These are phyloP conservation scores for Tinea semifulvella DNA, from an alignment of 2,888 invertebrate species.

Conservation along the genomic window DNA sequence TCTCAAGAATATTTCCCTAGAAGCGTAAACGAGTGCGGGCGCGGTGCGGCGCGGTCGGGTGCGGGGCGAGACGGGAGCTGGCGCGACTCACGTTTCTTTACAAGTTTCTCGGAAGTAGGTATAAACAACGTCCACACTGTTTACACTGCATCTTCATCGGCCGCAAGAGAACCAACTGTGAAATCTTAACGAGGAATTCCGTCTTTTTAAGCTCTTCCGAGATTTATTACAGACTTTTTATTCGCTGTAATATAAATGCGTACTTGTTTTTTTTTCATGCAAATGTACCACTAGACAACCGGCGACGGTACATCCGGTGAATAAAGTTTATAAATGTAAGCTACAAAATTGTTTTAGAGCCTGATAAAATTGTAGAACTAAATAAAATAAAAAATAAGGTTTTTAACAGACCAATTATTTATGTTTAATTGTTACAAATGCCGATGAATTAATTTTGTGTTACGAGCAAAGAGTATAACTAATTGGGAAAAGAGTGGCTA, in stretches of 20 bases:
- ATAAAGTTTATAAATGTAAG: too few relatives aligned
- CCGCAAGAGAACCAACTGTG: constrained; percentile 21
- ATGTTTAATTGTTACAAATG: too few relatives aligned
- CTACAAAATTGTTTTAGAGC: too few relatives aligned
- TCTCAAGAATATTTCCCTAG: too few relatives aligned
- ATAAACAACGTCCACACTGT: constrained; percentile 45
- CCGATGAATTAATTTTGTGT: too few relatives aligned
- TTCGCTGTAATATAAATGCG: not conserved
- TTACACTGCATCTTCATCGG: constrained; percentile 37
- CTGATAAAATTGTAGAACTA: too few relatives aligned
- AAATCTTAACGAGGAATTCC: constrained; percentile 28
- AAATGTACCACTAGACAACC: too few relatives aligned
- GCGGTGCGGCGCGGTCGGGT: not conserved
- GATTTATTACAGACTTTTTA: constrained; percentile 7
- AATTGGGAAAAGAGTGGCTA: too few relatives aligned
- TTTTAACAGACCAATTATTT: too few relatives aligned
- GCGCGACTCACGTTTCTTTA: constrained; percentile 43
- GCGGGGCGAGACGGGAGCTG: constrained; percentile 1
- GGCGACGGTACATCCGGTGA: too few relatives aligned
- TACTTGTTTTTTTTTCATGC: not conserved
- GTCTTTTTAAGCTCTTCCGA: constrained; percentile 3
- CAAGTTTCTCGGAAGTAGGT: constrained; percentile 33
- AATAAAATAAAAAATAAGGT: too few relatives aligned
- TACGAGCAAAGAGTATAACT: too few relatives aligned
- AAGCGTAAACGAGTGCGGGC: not conserved